These are phyloP conservation scores for Fregata magnificens DNA, from an alignment of 2,113 vertebrate species.

Conservation along the genomic window DNA sequence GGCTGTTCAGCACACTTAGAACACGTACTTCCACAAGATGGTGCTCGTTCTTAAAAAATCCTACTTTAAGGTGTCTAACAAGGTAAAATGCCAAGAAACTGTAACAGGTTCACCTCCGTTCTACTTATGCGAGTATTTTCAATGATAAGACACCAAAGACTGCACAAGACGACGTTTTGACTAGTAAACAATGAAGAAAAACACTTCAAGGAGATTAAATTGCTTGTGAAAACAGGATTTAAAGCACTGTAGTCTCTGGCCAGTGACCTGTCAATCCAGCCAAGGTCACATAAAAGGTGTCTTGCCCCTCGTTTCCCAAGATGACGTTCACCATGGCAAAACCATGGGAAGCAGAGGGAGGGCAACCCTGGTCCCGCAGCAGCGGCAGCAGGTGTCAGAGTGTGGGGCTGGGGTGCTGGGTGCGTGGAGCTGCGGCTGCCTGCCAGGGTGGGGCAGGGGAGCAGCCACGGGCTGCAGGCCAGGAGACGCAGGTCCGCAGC, in stretches of 20 bases:
- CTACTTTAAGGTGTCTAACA: background rate
- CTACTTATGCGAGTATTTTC: background rate
- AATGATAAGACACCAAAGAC: background rate
- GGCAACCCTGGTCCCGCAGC: fast-evolving
- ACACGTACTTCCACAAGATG: slow-evolving; percentile 58
- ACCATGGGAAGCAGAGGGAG: background rate
- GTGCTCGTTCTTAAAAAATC: slow-evolving; percentile 63
- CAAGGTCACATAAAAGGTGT: background rate
- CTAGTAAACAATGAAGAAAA: background rate
- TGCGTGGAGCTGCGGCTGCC: background rate
- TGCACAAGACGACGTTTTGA: background rate
- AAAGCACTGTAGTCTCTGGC: background rate
- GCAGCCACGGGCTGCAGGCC: background rate
- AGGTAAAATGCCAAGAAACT: background rate
- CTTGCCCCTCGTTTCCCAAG: background rate
- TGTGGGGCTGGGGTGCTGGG: fast-evolving
- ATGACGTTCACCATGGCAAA: background rate
- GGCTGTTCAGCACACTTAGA: background rate
- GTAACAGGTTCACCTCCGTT: background rate
- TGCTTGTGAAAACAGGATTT: background rate
- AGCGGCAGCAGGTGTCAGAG: background rate
- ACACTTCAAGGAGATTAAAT: background rate
- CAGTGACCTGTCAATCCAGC: background rate
- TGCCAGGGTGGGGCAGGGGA: background rate
- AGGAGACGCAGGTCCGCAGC: background rate